Base-by-base conservation (phyloP, 1,140 invertebrate species). In the Drosophila baimaii region DNA sequence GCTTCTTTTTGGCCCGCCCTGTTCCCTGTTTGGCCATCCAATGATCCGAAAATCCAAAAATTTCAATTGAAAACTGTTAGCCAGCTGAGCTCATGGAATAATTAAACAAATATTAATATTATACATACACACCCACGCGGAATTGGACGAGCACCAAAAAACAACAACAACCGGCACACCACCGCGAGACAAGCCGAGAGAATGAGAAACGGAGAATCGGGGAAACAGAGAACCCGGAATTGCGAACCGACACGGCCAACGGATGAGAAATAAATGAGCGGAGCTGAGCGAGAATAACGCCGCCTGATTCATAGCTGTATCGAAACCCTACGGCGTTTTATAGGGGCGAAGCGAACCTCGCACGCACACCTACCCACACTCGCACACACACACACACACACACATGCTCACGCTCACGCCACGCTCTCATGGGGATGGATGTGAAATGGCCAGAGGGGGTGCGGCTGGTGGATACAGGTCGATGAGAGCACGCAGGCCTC, bases 281-380 rank as follows among this genome's bases (percentile, higher is more conserved):
- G 56, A 71, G 47, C 64, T 27, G 55, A 54, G 56, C 49, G 47
- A 66, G 61, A 54, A 69, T 80, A 65, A 64, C 58, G 80, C 63
- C 46, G 82, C 55, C 79, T 88, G 76, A 83, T 77, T 86, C 82
- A 88, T 76, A 70, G 74, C 56, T 81, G 46, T 79, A 51, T 58
- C 58, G 61, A 17, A 44, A 47, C 74, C 77, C 81, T 47, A 46
- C 68, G 51, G 77, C 68, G 43, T 64, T 78, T 69, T 33, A 43
- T 70, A 69, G 41, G 70, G 64, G 65, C 63, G 51, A 52, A 21
- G 70, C 63, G 33, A 52, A 17, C 62, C 41, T 21, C 58, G 37
- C 39, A 35, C 27, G 59, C 61, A 58, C 74, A 52, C 72, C 47
- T 31, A 46, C 74, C 47, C 54, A 49, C 8, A 12, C 12, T 33